These are phyloP conservation scores for Oligia strigilis DNA, from an alignment of 2,888 invertebrate genomes.

Conservation along the genomic window DNA sequence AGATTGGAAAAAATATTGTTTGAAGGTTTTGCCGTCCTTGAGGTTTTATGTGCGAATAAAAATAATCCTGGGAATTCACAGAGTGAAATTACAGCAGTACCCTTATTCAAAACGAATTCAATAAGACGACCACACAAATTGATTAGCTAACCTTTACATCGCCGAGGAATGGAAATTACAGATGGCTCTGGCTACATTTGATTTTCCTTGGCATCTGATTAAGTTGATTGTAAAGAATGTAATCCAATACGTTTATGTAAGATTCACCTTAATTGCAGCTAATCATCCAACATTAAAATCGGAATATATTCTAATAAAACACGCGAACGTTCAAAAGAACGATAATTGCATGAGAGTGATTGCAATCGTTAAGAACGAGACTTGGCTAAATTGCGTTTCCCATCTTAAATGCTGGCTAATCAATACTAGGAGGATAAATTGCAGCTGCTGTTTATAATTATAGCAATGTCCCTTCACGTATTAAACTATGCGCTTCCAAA, in stretches of 20 bases:
- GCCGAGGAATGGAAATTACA: slow-evolving; percentile 3
- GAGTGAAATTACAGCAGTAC: neutral
- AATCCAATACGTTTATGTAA: slow-evolving; percentile 12
- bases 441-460: no score
- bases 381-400: slow-evolving; percentile 1
- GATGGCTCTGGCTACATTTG: slow-evolving; percentile 3
- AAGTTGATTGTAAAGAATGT: slow-evolving; percentile 9
- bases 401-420: neutral
- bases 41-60: neutral
- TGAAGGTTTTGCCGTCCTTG: neutral
- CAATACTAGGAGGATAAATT: neutral
- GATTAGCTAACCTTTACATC: neutral
- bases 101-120: neutral
- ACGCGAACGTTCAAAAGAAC: neutral
- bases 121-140: slow-evolving; percentile 1
- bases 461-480: neutral
- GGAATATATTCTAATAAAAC: slow-evolving; percentile 4
- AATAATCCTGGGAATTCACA: neutral
- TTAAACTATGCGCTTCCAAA: slow-evolving; percentile 19
- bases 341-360: slow-evolving; percentile 12
- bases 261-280: neutral
- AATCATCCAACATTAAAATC: slow-evolving; percentile 12
- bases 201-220: slow-evolving; percentile 4
- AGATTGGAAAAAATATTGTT: neutral
- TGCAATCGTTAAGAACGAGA: neutral